Percentiles rank a stretch among this genome's conserved stretches.
Evolutionary conservation across 2,888 invertebrate species (phyloP).

Genomic region (Melanostoma mellinum): DNA sequence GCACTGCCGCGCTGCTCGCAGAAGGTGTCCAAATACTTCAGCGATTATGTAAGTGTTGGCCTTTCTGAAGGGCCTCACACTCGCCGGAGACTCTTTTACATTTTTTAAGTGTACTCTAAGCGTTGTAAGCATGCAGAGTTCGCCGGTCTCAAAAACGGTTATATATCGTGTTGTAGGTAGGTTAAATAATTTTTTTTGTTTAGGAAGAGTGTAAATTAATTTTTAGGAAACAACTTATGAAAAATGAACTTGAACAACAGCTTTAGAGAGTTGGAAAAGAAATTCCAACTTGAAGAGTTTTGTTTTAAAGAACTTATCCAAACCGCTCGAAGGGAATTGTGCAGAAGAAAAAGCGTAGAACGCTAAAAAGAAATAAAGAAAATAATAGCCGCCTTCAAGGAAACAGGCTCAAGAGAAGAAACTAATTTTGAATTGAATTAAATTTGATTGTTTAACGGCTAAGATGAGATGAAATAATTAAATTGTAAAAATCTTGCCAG

Average conservation of each 20-base stretch:
- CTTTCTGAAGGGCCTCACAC: slow-evolving; percentile 25
- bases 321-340: slow-evolving; percentile 63
- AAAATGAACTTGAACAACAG: slow-evolving; percentile 40
- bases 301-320: slow-evolving; percentile 33
- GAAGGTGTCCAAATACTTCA: slow-evolving; percentile 8
- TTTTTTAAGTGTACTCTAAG: slow-evolving; percentile 72
- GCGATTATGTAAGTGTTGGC: slow-evolving; percentile 7
- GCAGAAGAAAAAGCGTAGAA: slow-evolving; percentile 51
- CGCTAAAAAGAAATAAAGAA: slow-evolving; percentile 17
- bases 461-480: slow-evolving; percentile 26
- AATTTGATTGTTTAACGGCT: slow-evolving; percentile 38
- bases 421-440: slow-evolving; percentile 49
- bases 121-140: slow-evolving; percentile 67
- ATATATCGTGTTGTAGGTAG: slow-evolving; percentile 57
- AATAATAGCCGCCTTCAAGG: neutral
- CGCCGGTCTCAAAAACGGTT: slow-evolving; percentile 71
- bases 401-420: slow-evolving; percentile 25
- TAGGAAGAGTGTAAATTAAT: slow-evolving; percentile 57
- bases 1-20: slow-evolving; percentile 15
- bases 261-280: slow-evolving; percentile 10
- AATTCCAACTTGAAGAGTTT: slow-evolving; percentile 22
- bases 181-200: slow-evolving; percentile 49
- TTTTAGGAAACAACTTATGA: slow-evolving; percentile 50
- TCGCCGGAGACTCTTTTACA: slow-evolving; percentile 61
- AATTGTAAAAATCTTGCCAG: slow-evolving; percentile 51